Conservation (phyloP, 2,113 vertebrate genomes). For the Eudyptes chrysolophus region DNA sequence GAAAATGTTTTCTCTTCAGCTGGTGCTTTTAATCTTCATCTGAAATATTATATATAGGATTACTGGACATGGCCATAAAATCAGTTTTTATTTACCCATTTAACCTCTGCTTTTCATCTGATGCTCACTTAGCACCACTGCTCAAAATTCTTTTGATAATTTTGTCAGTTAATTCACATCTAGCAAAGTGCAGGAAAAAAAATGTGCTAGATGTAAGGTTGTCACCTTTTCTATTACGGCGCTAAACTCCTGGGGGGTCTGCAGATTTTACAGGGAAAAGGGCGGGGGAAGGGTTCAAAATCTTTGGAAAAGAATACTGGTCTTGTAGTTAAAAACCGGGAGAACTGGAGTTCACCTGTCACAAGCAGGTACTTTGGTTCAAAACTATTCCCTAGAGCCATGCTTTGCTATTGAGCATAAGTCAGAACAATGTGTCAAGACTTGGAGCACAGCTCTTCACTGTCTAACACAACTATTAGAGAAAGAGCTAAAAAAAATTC, state of each 20-base stretch:
- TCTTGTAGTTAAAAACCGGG: constrained; percentile 62
- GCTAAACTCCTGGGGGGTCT: constrained; percentile 9
- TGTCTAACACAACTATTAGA: constrained; percentile 66
- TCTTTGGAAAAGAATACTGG: constrained; percentile 59
- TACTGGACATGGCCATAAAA: background rate
- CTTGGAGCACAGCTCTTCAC: constrained; percentile 52
- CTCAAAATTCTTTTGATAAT: background rate
- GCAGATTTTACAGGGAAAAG: constrained; percentile 14
- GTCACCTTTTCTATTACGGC: constrained; percentile 34
- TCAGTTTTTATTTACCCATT: constrained; percentile 13
- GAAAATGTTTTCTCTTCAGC: constrained; percentile 53
- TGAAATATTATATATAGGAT: constrained; percentile 20
- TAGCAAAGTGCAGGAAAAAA: constrained; percentile 24
- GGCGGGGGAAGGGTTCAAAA: background rate
- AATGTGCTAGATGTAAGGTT: constrained; percentile 25
- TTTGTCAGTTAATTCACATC: constrained; percentile 52
- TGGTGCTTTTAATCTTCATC: constrained; percentile 36
- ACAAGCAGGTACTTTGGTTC: constrained; percentile 68
- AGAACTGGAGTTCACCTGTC: constrained; percentile 71
- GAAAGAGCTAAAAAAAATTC: constrained; percentile 59
- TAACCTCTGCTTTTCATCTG: background rate
- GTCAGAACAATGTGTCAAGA: constrained; percentile 65
- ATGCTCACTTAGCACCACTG: background rate
- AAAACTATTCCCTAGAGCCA: constrained; percentile 58
- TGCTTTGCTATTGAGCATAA: constrained; percentile 55